Conservation (phyloP, 35 echinoderm and acorn worm genomes). For the Acanthaster planci region DNA sequence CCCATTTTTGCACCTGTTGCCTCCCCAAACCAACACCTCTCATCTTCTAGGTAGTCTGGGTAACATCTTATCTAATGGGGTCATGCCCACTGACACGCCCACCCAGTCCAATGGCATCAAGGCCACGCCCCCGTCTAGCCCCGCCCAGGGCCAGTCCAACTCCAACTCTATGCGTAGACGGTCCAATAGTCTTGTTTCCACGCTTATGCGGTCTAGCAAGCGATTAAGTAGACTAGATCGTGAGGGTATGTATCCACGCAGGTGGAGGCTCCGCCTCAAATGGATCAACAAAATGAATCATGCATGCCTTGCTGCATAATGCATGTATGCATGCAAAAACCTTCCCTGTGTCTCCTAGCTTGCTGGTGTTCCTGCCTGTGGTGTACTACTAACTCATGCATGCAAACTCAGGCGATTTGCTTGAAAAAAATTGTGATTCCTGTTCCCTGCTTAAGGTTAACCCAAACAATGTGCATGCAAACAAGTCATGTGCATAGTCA, state of each 20-base stretch:
- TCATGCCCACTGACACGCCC: slow-evolving; percentile 15
- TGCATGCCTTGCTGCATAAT: not conserved
- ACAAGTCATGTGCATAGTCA: too few species aligned
- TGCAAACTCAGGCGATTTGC: too few species aligned
- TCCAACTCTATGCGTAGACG: slow-evolving; percentile 24
- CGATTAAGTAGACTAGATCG: slow-evolving; percentile 30
- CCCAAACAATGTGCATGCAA: too few species aligned
- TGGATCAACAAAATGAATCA: not conserved
- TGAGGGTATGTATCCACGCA: slow-evolving; percentile 52
- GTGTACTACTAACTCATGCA: not conserved
- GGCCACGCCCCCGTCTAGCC: slow-evolving; percentile 22
- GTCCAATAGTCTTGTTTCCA: slow-evolving; percentile 44
- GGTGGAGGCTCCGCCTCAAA: not conserved
- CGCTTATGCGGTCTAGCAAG: slow-evolving; percentile 61
- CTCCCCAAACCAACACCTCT: slow-evolving; percentile 1
- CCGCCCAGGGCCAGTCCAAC: slow-evolving; percentile 26
- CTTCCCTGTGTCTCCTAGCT: not conserved
- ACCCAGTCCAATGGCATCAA: slow-evolving; percentile 13
- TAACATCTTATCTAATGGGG: slow-evolving; percentile 29
- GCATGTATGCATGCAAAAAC: not conserved
- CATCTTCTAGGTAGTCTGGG: not conserved
- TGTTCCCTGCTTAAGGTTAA: too few species aligned
- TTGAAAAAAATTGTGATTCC: too few species aligned
- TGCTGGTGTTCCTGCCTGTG: not conserved
- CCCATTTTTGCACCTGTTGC: slow-evolving; percentile 9